Evolutionary conservation across 2,797 vertebrate species (phyloP), one percentile per base, ranked within the genome.

Genomic region (Sebastes dallii): DNA sequence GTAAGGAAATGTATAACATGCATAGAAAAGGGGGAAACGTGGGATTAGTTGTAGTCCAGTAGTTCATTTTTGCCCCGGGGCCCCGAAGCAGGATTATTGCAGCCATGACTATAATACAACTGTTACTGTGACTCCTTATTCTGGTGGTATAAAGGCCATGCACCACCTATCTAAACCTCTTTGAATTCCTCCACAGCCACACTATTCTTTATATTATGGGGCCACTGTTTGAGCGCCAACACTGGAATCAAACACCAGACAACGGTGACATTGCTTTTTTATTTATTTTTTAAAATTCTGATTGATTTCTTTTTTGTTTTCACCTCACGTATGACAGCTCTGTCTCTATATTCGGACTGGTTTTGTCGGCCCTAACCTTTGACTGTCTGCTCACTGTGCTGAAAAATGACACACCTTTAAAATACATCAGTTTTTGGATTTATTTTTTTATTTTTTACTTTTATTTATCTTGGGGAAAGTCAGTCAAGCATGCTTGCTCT

Each of bases 391-490:
- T 75, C 54, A 36, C 64, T 54, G 64, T 77, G 67, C 46, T 61
- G 39, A 80, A 85, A 72, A 79, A 85, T 65, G 50, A 64, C 72
- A 78, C 54, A 32, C 20, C 66, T 70, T 50, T 66, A 22, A 50
- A 75, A 66, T 61, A 59, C 56, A 42, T 18, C 13, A 34, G 36
- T 66, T 52, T 52, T 54, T 20, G 20, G 46, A 36, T 64, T 78
- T 25, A 6, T 67, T 39, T 52, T 14, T 30, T 50, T 22, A 6
- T 54, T 32, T 6, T 65, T 52, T 22, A 39, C 56, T 72, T 82
- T 59, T 69, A 79, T 85, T 85, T 83, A 71, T 84, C 77, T 82
- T 10, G n/a, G 70, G 72, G 36, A 66, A 82, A 84, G 71, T 80
- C 62, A 77, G 55, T 62, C 61, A 24, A 82, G 72, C 71, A 11